These are phyloP conservation scores for Crypturellus undulatus DNA, from an alignment of 2,113 vertebrate genomes.

Conservation along the genomic window DNA sequence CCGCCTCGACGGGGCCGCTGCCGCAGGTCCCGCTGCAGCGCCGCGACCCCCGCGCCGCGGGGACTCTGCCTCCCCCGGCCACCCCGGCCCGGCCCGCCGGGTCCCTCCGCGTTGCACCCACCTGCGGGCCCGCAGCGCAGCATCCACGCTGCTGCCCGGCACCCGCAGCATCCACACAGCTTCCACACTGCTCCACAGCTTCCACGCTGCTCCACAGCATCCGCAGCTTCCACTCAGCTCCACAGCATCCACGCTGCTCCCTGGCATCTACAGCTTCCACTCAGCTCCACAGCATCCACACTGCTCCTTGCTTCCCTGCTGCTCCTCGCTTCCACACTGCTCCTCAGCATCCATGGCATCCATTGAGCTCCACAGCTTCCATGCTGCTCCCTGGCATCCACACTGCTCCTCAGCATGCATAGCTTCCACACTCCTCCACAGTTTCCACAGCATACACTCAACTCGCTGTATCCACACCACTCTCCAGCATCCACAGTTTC, in stretches of 20 bases:
- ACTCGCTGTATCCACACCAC: too few species aligned
- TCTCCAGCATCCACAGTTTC: too few species aligned
- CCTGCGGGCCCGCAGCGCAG: not conserved
- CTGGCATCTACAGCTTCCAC: rapidly evolving
- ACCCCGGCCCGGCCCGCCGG: not conserved
- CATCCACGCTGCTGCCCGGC: too few species aligned
- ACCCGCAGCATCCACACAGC: too few species aligned
- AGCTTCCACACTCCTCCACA: rapidly evolving
- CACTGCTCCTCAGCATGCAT: not conserved
- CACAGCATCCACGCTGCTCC: not conserved
- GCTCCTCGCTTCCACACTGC: not conserved
- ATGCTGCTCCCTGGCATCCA: rapidly evolving
- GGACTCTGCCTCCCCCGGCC: not conserved
- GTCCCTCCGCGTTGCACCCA: rapidly evolving
- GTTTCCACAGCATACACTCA: not conserved
- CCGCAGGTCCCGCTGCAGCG: too few species aligned
- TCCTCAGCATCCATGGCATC: too few species aligned
- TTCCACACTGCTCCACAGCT: not conserved
- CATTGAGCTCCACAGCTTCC: not conserved
- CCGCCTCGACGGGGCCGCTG: too few species aligned
- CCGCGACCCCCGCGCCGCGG: too few species aligned
- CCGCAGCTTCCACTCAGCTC: not conserved
- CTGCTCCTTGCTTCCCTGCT: not conserved
- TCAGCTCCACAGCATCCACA: not conserved
- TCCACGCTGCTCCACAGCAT: not conserved